Percentiles rank a stretch among this genome's conserved stretches.
phyloP scores from a whole-genome alignment of 2,888 invertebrate genomes.

The Isoperla grammatica region DNA sequence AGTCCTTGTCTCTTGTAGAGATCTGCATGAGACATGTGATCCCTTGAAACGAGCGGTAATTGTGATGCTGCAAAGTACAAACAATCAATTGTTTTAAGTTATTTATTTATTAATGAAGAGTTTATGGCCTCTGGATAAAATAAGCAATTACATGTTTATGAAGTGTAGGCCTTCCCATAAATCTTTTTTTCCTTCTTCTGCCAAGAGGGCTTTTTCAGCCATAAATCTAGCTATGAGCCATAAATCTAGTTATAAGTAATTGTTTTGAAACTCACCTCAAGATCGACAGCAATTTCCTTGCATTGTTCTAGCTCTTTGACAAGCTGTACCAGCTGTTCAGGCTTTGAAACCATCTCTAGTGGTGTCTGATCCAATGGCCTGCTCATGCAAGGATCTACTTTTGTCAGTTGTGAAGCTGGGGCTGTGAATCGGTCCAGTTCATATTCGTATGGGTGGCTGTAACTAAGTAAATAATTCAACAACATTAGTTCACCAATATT shows the following conservation, averaged over 20 bases:
- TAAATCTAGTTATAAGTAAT: too few species aligned
- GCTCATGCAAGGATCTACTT: slow-evolving; percentile 43
- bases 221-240: too few species aligned
- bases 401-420: slow-evolving; percentile 47
- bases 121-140: neutral
- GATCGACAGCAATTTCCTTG: slow-evolving; percentile 80
- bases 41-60: slow-evolving; percentile 87
- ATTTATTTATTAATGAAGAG: too few species aligned
- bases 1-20: slow-evolving; percentile 75
- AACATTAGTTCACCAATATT: too few species aligned
- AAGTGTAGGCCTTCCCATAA: too few species aligned
- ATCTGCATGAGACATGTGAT: slow-evolving; percentile 95
- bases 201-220: too few species aligned
- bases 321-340: slow-evolving; percentile 57
- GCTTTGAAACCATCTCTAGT: slow-evolving; percentile 61
- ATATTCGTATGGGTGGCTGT: slow-evolving; percentile 81
- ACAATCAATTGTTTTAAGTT: too few species aligned
- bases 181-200: too few species aligned
- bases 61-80: slow-evolving; percentile 63
- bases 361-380: slow-evolving; percentile 57
- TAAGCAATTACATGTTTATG: neutral
- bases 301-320: slow-evolving; percentile 59
- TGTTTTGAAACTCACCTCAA: slow-evolving; percentile 62
- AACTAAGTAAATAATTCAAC: slow-evolving; percentile 48
- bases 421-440: slow-evolving; percentile 73